Percentiles rank a stretch among this genome's conserved stretches.
Evolutionary conservation across 2,113 vertebrate genomes (phyloP).

Genomic region (Pitta sordida): DNA sequence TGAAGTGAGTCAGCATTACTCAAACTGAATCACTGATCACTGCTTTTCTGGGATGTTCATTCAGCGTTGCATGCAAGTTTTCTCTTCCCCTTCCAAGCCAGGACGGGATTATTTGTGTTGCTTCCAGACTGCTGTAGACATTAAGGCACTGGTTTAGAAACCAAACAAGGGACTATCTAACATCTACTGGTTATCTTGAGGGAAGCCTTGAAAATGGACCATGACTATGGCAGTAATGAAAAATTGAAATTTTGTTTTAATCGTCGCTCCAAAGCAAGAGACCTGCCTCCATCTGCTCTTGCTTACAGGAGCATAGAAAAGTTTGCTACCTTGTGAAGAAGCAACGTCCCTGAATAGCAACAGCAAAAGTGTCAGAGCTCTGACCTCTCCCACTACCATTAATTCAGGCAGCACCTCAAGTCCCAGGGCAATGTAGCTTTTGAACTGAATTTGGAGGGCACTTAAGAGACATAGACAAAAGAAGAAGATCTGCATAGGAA

Average conservation of each 20-base stretch:
- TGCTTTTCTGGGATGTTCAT: conserved; percentile 54
- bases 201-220: neutral
- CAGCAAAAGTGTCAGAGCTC: neutral
- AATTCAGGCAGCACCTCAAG: neutral
- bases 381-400: neutral
- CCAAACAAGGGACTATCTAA: neutral
- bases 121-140: neutral
- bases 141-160: neutral
- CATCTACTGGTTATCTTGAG: neutral
- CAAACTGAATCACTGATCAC: conserved; percentile 71
- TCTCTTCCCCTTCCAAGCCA: neutral
- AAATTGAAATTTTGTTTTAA: neutral
- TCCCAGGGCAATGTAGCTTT: neutral
- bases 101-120: neutral
- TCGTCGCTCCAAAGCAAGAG: neutral
- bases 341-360: neutral
- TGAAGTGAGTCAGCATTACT: conserved; percentile 70
- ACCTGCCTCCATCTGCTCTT: neutral
- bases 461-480: neutral
- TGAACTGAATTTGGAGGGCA: neutral
- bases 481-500: neutral
- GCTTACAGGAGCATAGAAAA: neutral
- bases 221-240: neutral
- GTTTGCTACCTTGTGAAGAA: neutral
- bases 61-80: conserved; percentile 14